phyloP scores from a whole-genome alignment of 2,888 invertebrate species.

The Punctoribates punctum region DNA sequence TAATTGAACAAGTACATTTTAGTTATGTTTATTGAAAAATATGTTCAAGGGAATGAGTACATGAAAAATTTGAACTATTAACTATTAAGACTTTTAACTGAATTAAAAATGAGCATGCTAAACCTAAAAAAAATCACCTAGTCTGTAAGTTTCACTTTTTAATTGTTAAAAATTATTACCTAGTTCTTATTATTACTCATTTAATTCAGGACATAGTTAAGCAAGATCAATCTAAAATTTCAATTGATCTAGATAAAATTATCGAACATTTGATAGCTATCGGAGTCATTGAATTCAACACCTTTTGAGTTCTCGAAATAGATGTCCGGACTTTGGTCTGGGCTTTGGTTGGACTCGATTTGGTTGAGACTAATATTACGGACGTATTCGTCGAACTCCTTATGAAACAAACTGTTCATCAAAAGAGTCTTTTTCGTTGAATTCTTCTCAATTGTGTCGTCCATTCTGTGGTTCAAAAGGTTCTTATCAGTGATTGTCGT shows the following conservation, averaged over 20 bases:
- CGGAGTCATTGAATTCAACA: not conserved
- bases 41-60: too few relatives aligned
- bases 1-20: too few relatives aligned
- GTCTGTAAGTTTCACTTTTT: too few relatives aligned
- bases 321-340: conserved; percentile 14
- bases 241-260: not conserved
- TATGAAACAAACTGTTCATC: not conserved
- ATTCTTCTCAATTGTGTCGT: not conserved
- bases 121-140: too few relatives aligned
- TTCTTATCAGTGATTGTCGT: not conserved
- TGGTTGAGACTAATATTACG: not conserved
- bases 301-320: conserved; percentile 17
- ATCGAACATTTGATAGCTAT: not conserved
- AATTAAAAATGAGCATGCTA: too few relatives aligned
- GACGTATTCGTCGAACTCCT: not conserved
- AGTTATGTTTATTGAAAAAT: too few relatives aligned
- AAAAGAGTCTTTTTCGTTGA: not conserved
- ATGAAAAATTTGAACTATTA: too few relatives aligned
- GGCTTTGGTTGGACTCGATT: not conserved
- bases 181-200: too few relatives aligned
- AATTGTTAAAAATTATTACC: too few relatives aligned
- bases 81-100: not conserved
- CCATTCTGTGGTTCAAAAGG: not conserved
- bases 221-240: too few relatives aligned
- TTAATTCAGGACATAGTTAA: too few relatives aligned